These are phyloP conservation scores for Drosophila chauvacae DNA, from an alignment of 1,140 invertebrate genomes.

Conservation along the genomic window DNA sequence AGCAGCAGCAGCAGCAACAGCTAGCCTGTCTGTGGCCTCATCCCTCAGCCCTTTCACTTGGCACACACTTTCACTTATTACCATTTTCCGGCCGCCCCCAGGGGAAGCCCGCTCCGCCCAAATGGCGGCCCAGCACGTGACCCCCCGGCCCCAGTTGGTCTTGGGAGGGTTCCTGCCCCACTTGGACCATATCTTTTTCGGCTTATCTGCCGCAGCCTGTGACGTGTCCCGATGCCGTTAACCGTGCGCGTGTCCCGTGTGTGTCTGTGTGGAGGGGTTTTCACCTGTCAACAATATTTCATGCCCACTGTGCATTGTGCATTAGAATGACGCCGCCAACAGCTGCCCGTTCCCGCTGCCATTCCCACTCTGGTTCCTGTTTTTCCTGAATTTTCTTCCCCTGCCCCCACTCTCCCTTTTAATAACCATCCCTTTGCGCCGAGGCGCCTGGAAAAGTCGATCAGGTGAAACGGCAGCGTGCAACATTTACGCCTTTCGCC, in stretches of 20 bases:
- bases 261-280: slow-evolving; percentile 47
- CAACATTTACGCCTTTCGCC: slow-evolving; percentile 57
- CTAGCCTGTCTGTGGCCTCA: slow-evolving; percentile 5
- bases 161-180: slow-evolving; percentile 24
- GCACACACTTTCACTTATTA: slow-evolving; percentile 75
- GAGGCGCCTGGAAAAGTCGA: slow-evolving; percentile 59
- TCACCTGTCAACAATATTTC: slow-evolving; percentile 82
- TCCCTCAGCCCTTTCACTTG: slow-evolving; percentile 41
- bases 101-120: slow-evolving; percentile 53
- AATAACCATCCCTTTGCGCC: slow-evolving; percentile 32
- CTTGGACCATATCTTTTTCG: slow-evolving; percentile 44
- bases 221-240: slow-evolving; percentile 66
- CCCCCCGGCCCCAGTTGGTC: slow-evolving; percentile 8
- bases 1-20: slow-evolving; percentile 1
- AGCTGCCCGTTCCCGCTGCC: slow-evolving; percentile 52
- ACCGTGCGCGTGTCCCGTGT: slow-evolving; percentile 54
- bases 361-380: slow-evolving; percentile 13
- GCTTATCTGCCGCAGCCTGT: slow-evolving; percentile 40
- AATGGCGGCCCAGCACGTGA: slow-evolving; percentile 71
- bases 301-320: slow-evolving; percentile 77
- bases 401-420: slow-evolving; percentile 28
- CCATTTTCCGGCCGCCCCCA: slow-evolving; percentile 38
- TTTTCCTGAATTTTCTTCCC: slow-evolving; percentile 23
- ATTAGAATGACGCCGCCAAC: slow-evolving; percentile 69
- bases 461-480: slow-evolving; percentile 74